Percentiles rank a stretch among this genome's conserved stretches.
Evolutionary conservation across 2,113 vertebrate species (phyloP).

Genomic region (Tachycineta bicolor): DNA sequence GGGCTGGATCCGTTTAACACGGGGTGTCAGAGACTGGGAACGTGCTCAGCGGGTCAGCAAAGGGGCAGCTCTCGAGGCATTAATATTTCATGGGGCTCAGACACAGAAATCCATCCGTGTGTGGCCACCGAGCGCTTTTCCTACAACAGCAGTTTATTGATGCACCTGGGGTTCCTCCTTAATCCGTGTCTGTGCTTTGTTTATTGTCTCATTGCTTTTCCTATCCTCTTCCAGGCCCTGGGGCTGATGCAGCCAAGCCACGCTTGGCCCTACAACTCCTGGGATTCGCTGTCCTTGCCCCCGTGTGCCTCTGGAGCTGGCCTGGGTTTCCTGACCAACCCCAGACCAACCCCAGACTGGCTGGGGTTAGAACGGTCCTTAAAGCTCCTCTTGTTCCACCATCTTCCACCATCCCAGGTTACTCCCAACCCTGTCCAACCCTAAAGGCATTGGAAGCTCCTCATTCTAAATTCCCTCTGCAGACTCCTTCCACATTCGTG

Average conservation of each 20-base stretch:
- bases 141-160: neutral
- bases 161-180: neutral
- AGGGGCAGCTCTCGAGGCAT: neutral
- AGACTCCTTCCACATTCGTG: neutral
- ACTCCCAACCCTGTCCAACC: neutral
- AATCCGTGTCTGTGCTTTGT: neutral
- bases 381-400: neutral
- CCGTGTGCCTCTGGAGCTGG: neutral
- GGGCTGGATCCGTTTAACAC: neutral
- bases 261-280: neutral
- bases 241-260: neutral
- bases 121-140: neutral
- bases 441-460: no score
- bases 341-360: neutral
- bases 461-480: neutral
- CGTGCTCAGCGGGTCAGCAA: neutral
- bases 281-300: neutral
- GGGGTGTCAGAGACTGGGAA: neutral
- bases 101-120: neutral
- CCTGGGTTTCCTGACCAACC: neutral
- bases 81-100: neutral
- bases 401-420: neutral
- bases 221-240: neutral
- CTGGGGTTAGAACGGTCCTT: neutral
- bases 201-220: neutral